Base-by-base conservation (phyloP, 2,113 vertebrate genomes). In the Aphyosemion australe region DNA sequence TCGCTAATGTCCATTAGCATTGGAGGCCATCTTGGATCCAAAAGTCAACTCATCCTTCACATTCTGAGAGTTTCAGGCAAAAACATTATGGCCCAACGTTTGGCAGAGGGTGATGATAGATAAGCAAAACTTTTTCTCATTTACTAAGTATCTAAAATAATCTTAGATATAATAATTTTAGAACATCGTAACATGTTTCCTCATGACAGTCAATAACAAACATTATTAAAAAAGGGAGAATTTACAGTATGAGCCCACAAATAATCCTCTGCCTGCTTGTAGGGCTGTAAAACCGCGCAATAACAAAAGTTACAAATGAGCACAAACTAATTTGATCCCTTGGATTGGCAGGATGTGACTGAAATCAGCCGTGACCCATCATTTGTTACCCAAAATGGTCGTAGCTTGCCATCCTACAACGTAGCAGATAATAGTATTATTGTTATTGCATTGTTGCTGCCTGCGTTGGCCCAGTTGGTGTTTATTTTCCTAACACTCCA, bases 401-500 rank as follows among this genome's bases (percentile, higher is more conserved):
- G 42, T 65, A 55, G 39, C 67, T 47, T 63, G 55, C 57, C 72
- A 32, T 49, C 65, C 69, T 42, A 77, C 65, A 49, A 10, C 45
- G 67, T 76, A 67, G 65, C 61, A 63, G 66, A 84, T 86, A 90
- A 89, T 83, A 64, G 56, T 74, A 78, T 87, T 87, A 84, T 70
- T 80, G 81, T 80, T 85, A 87, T 87, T 85, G 83, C 83, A 65
- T 82, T 85, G 84, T 82, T 84, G 76, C 82, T 59, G 78, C 78
- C 82, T 78, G 71, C 41, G 55, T 78, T 69, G 78, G 80, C 82
- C 84, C 84, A 65, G 83, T 82, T 57, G 80, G 72, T 87, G 85
- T 91, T 89, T 88, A 85, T 87, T 89, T 87, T 87, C 74, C 85
- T 65, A 76, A 85, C 84, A 12, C 83, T 78, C 59, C 76, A 55